Conservation (phyloP, 2,888 invertebrate species). For the Caradrina clavipalpis region DNA sequence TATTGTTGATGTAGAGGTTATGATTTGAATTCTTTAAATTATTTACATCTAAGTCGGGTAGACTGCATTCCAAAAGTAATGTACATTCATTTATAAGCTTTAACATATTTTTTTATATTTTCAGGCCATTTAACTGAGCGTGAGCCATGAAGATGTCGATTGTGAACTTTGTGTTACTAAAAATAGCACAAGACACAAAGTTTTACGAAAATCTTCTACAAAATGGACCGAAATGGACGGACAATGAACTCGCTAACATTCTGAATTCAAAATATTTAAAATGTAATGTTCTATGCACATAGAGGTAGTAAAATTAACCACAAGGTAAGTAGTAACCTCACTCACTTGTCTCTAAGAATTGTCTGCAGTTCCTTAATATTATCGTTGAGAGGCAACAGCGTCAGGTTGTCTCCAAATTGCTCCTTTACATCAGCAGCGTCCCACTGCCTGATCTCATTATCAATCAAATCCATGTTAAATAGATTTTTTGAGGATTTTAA, state of each 20-base stretch:
- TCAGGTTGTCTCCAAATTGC: conserved; percentile 93
- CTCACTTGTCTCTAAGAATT: conserved; percentile 96
- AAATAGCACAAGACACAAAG: conserved; percentile 32
- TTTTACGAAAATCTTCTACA: neutral
- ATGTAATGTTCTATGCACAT: conserved; percentile 8
- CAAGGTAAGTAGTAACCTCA: conserved; percentile 76
- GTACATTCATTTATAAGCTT: neutral
- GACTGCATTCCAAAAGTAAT: neutral
- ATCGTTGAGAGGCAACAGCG: conserved; percentile 93
- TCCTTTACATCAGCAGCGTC: conserved; percentile 85
- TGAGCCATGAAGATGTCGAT: neutral
- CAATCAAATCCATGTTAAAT: conserved; percentile 83
- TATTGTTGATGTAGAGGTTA: conserved; percentile 36
- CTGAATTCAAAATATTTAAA: neutral
- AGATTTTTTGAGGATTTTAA: conserved; percentile 34
- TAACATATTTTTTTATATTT: neutral
- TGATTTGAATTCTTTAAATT: neutral
- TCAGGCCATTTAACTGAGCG: neutral
- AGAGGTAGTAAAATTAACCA: conserved; percentile 1
- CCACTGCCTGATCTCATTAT: conserved; percentile 85
- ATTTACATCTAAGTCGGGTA: neutral
- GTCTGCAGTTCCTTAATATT: conserved; percentile 96
- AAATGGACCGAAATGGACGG: conserved; percentile 4
- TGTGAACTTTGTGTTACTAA: conserved; percentile 19
- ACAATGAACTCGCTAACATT: neutral